Evolutionary conservation across 23 tunicate genomes (phyloP).

Genomic region (Halocynthia aurantium): DNA sequence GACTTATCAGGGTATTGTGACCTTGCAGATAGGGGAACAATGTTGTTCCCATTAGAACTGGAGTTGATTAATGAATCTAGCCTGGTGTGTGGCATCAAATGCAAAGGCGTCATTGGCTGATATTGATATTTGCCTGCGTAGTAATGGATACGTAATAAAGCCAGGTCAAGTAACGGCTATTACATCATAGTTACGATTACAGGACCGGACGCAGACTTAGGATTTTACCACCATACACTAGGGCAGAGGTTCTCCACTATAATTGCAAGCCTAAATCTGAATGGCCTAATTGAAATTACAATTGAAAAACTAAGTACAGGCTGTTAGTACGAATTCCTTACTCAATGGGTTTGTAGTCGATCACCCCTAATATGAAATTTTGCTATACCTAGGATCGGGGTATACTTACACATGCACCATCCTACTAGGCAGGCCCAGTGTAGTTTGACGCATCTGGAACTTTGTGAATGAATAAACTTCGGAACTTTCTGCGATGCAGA

Average conservation of each 20-base stretch:
- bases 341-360: too few relatives aligned
- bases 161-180: too few relatives aligned
- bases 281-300: too few relatives aligned
- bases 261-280: too few relatives aligned
- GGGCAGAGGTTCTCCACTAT: too few relatives aligned
- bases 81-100: constrained; percentile 65
- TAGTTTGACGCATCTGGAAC: constrained; percentile 48
- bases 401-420: constrained; percentile 84
- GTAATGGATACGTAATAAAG: too few relatives aligned
- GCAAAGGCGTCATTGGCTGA: constrained; percentile 81
- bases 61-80: background rate
- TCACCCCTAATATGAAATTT: too few relatives aligned
- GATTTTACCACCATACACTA: too few relatives aligned
- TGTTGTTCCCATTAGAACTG: background rate
- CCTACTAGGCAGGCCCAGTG: constrained; percentile 95
- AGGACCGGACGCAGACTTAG: too few relatives aligned
- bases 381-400: background rate
- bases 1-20: background rate
- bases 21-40: background rate
- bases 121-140: constrained; percentile 76
- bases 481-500: constrained; percentile 70
- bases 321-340: too few relatives aligned
- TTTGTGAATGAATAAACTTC: constrained; percentile 21
- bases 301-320: too few relatives aligned
- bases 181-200: too few relatives aligned